Percentiles rank a stretch among this genome's conserved stretches.
These are phyloP conservation scores for Ditula angustiorana DNA, from an alignment of 2,888 invertebrate genomes.

Conservation along the genomic window DNA sequence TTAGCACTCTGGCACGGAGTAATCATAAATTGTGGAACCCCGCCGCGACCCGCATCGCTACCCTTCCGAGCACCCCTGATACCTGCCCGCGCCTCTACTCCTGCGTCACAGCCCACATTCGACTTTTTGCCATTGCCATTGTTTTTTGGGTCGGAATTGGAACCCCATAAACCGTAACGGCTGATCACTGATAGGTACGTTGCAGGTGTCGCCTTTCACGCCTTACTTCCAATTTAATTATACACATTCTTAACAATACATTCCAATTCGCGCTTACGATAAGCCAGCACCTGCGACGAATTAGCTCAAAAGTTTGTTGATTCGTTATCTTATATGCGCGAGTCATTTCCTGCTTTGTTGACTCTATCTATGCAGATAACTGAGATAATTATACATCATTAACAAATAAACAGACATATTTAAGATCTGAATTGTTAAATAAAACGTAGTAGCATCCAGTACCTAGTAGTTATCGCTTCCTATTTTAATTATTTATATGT, in stretches of 20 bases:
- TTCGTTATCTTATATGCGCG: slow-evolving; percentile 60
- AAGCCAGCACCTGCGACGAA: slow-evolving; percentile 73
- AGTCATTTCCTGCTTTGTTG: slow-evolving; percentile 53
- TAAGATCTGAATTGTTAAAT: too few species aligned
- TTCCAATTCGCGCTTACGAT: slow-evolving; percentile 70
- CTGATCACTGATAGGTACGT: slow-evolving; percentile 76
- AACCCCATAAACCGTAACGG: slow-evolving; percentile 80
- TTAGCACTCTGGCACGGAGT: slow-evolving; percentile 83
- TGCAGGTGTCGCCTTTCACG: slow-evolving; percentile 82
- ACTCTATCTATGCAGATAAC: slow-evolving; percentile 13
- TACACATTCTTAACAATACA: slow-evolving; percentile 72
- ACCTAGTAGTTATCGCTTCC: slow-evolving; percentile 60
- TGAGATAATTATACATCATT: background rate
- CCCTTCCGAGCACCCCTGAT: slow-evolving; percentile 66
- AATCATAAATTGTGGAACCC: slow-evolving; percentile 84
- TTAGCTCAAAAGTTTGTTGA: slow-evolving; percentile 64
- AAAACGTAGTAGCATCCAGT: too few species aligned
- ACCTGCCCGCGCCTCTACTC: slow-evolving; percentile 52
- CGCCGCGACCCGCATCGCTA: slow-evolving; percentile 78
- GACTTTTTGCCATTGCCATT: slow-evolving; percentile 82
- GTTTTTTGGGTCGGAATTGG: slow-evolving; percentile 79
- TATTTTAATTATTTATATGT: slow-evolving; percentile 64
- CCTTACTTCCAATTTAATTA: slow-evolving; percentile 75
- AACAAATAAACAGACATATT: background rate
- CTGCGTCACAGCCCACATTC: slow-evolving; percentile 69